phyloP scores from a whole-genome alignment of 1,140 invertebrate species.

The Zaprionus nigranus region DNA sequence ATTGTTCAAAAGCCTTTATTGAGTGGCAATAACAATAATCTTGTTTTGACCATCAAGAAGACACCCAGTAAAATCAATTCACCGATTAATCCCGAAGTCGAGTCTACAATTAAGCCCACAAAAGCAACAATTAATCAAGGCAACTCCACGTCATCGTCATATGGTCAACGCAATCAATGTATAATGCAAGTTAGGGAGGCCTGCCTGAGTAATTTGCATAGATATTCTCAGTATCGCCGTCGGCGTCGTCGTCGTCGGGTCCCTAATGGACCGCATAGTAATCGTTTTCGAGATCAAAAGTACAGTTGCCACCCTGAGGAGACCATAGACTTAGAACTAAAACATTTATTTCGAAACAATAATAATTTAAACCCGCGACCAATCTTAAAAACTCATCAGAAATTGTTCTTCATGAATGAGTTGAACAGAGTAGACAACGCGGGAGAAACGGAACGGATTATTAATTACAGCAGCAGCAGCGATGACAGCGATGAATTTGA shows the following conservation, averaged over 20 bases:
- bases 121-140: not conserved
- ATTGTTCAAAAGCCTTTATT: conserved; percentile 51
- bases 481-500: conserved; percentile 52
- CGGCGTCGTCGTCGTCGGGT: conserved; percentile 20
- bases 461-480: conserved; percentile 74
- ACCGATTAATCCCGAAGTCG: conserved; percentile 33
- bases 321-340: conserved; percentile 54
- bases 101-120: conserved; percentile 10
- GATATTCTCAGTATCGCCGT: conserved; percentile 8
- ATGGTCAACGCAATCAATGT: not conserved
- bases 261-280: conserved; percentile 3
- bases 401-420: conserved; percentile 71
- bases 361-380: not conserved
- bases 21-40: conserved; percentile 38
- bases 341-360: conserved; percentile 51
- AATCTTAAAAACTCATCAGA: conserved; percentile 49
- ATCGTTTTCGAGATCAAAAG: conserved; percentile 13
- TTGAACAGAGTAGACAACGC: conserved; percentile 29
- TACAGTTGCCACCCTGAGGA: not conserved
- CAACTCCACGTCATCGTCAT: not conserved
- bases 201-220: conserved; percentile 15
- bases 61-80: conserved; percentile 77
- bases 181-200: not conserved
- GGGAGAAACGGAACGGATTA: conserved; percentile 41
- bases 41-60: conserved; percentile 81